These are phyloP conservation scores for Oncorhynchus masou DNA, from an alignment of 2,113 vertebrate genomes.

Conservation along the genomic window DNA sequence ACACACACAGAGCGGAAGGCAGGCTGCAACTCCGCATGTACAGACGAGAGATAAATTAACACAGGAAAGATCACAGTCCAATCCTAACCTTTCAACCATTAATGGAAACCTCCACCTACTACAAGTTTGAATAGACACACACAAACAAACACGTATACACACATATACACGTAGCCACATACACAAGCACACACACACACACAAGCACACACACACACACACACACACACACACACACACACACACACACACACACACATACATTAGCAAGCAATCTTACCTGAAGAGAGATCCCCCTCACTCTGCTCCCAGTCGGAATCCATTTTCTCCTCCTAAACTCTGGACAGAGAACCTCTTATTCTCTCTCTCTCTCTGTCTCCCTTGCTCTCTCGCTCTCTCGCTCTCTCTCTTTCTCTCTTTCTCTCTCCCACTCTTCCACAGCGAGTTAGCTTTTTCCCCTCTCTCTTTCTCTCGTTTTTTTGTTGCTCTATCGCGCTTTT, in stretches of 20 bases:
- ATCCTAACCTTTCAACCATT: not conserved
- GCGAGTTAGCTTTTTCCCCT: not conserved
- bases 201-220: no score
- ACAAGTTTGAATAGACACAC: not conserved
- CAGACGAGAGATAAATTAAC: slow-evolving; percentile 12
- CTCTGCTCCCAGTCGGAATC: slow-evolving; percentile 96
- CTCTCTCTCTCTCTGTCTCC: no score
- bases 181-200: not conserved
- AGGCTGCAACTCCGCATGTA: slow-evolving; percentile 32
- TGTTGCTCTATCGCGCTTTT: not conserved
- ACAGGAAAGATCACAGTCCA: not conserved
- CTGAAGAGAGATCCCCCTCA: slow-evolving; percentile 89
- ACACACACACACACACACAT: no score
- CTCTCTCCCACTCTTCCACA: not conserved
- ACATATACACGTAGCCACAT: not conserved
- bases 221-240: no score
- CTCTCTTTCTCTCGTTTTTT: no score
- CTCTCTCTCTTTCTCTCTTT: not conserved
- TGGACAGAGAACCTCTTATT: slow-evolving; percentile 39
- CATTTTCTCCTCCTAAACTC: slow-evolving; percentile 75
- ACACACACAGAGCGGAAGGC: not conserved
- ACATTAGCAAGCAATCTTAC: slow-evolving; percentile 62
- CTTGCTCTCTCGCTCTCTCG: no score
- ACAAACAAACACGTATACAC: not conserved
- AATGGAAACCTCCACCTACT: not conserved